A percentile compares a stretch with the other conserved stretches of the same genome.
Conservation (phyloP, 2,113 vertebrate species). For the Romanogobio albipinnatus region DNA sequence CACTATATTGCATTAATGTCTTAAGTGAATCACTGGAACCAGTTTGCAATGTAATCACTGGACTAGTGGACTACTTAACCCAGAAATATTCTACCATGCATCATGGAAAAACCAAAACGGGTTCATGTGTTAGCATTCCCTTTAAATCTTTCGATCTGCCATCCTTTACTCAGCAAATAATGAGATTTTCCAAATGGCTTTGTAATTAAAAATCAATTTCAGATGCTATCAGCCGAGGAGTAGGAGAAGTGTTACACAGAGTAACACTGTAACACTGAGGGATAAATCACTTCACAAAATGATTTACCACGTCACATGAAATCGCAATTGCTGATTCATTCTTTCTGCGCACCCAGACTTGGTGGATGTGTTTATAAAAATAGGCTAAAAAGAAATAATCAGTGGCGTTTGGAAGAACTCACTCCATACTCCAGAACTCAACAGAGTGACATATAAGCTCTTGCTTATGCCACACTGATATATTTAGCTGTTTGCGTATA, state of each 20-base stretch:
- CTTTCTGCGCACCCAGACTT: neutral
- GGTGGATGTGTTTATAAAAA: conserved; percentile 6
- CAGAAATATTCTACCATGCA: neutral
- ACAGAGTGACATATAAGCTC: neutral
- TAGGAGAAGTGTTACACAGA: neutral
- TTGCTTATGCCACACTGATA: conserved; percentile 9
- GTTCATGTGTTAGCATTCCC: neutral
- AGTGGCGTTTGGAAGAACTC: neutral
- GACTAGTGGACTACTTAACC: neutral
- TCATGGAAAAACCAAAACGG: neutral
- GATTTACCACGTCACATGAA: conserved; percentile 7
- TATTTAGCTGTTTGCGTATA: conserved; percentile 31
- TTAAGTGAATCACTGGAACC: conserved; percentile 17
- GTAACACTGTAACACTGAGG: neutral
- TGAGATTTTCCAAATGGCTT: neutral
- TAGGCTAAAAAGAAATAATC: neutral
- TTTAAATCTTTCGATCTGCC: neutral
- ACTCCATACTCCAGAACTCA: neutral
- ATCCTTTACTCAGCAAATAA: neutral
- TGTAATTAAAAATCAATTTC: conserved; percentile 14
- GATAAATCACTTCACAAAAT: neutral
- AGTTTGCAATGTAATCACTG: conserved; percentile 6
- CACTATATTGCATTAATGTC: neutral
- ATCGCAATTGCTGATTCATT: neutral
- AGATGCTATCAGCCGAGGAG: neutral